A percentile compares a stretch with the other conserved stretches of the same genome.
Evolutionary conservation across 2,113 vertebrate genomes (phyloP).

Genomic region (Symphodus melops): DNA sequence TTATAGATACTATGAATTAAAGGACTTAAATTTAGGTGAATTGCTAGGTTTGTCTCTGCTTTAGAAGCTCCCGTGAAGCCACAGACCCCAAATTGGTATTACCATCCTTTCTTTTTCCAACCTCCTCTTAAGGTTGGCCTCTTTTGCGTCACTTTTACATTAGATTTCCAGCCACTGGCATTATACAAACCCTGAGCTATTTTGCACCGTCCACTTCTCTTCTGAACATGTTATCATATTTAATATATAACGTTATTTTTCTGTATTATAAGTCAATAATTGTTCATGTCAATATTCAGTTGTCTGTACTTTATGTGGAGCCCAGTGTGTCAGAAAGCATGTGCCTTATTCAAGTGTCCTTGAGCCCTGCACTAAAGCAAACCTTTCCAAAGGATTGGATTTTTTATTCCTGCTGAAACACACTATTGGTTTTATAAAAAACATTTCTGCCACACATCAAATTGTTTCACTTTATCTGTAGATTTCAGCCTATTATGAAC

Average conservation of each 20-base stretch:
- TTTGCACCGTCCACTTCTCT: slow-evolving; percentile 48
- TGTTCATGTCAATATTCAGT: slow-evolving; percentile 4
- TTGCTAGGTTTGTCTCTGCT: slow-evolving; percentile 78
- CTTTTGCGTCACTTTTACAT: slow-evolving; percentile 82
- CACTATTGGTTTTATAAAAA: no score
- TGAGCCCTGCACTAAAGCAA: background rate
- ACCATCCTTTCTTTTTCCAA: slow-evolving; percentile 81
- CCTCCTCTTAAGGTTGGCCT: slow-evolving; percentile 76
- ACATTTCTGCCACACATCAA: no score
- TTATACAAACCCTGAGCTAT: slow-evolving; percentile 67
- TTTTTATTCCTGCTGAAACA: background rate
- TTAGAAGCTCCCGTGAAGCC: slow-evolving; percentile 76
- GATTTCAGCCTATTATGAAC: no score
- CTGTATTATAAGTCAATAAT: slow-evolving; percentile 7
- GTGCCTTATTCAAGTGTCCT: background rate
- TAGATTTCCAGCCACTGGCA: slow-evolving; percentile 74
- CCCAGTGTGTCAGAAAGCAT: slow-evolving; percentile 7
- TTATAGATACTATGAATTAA: slow-evolving; percentile 79
- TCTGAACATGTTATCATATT: slow-evolving; percentile 1
- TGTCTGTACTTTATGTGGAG: background rate
- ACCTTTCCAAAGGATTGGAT: no score
- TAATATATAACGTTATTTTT: slow-evolving; percentile 13
- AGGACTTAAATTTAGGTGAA: slow-evolving; percentile 73
- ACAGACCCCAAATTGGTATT: slow-evolving; percentile 71
- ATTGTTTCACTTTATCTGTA: no score